Percentiles rank a stretch among this genome's conserved stretches.
These are phyloP conservation scores for Gambusia yucatana DNA, from an alignment of 2,797 vertebrate species.

Conservation along the genomic window DNA sequence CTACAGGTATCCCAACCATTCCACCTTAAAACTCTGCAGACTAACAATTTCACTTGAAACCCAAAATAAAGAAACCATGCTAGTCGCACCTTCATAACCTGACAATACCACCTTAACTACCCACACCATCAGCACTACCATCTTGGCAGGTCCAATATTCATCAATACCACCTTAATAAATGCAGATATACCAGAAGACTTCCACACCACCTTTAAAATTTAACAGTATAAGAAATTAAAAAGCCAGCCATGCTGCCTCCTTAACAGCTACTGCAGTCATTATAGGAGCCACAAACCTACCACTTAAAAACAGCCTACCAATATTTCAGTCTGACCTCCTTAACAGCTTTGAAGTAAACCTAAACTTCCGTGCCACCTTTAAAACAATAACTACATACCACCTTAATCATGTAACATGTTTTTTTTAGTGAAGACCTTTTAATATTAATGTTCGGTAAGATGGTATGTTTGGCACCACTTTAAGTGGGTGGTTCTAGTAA, in stretches of 20 bases:
- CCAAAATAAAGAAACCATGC: too few species aligned
- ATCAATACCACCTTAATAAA: neutral
- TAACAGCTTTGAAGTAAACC: too few species aligned
- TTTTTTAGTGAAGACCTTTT: neutral
- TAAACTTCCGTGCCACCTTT: too few species aligned
- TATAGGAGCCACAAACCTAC: too few species aligned
- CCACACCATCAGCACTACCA: neutral
- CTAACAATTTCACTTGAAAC: neutral
- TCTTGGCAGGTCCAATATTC: neutral
- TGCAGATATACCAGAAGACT: neutral
- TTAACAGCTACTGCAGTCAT: too few species aligned
- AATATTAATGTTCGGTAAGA: slow-evolving; percentile 5
- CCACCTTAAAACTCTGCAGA: neutral
- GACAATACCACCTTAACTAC: neutral
- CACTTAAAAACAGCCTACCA: too few species aligned
- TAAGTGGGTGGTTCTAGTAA: neutral
- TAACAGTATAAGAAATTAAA: neutral
- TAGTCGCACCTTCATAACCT: too few species aligned
- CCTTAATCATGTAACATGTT: neutral
- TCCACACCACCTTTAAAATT: neutral
- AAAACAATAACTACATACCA: neutral
- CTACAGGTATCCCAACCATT: slow-evolving; percentile 60
- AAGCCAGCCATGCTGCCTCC: neutral
- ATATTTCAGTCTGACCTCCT: too few species aligned
- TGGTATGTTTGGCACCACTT: neutral